Evolutionary conservation across 2,888 invertebrate genomes (phyloP), one percentile per base, ranked within the genome.

Genomic region (Strigamia transsilvanica): DNA sequence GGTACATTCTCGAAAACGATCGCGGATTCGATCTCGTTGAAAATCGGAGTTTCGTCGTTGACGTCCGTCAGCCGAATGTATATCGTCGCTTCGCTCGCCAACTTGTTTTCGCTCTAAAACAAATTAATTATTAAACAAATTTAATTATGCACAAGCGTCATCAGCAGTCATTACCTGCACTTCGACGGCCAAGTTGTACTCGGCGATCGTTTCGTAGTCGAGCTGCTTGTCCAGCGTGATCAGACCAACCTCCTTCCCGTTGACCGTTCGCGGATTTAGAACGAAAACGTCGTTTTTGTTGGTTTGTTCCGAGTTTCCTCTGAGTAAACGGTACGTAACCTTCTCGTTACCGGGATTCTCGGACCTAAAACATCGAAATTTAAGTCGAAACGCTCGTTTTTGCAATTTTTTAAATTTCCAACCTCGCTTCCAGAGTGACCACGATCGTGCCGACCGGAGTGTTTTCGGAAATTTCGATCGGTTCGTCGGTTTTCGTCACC

Each of bases 31-130:
- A 94, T 91, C 87, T 95, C 94, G 78, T 93, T 93, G 86, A 97
- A 96, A 85, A 92, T 0, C 93, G 97, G 87, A 85, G 94, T 93
- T 86, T 96, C 96, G 87, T 97, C 97, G 86, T 97, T 97, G 0
- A 95, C 95, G 87, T 97, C 97, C 86, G 92, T 90, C 0, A 97
- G 91, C 87, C 92, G 91, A 42, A 97, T 93, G 85, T 92, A 92
- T 80, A 96, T 91, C 82, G 92, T 92, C 15, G 93, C 93, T 88
- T 94, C 94, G 2, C 94, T 93, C 3, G 93, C 93, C 87, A 96
- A 86, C 7, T 56, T 21, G 9, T 18, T 3, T n/a, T 18, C 56
- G 10, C 21, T 56, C 56, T 56, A 46, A 15, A 13, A 73, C 0
- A 73, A 77, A 77, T n/a, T n/a, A n/a, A n/a, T n/a, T n/a, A n/a